Base-by-base conservation (phyloP, 2,113 vertebrate species). In the Brienomyrus longianalis region DNA sequence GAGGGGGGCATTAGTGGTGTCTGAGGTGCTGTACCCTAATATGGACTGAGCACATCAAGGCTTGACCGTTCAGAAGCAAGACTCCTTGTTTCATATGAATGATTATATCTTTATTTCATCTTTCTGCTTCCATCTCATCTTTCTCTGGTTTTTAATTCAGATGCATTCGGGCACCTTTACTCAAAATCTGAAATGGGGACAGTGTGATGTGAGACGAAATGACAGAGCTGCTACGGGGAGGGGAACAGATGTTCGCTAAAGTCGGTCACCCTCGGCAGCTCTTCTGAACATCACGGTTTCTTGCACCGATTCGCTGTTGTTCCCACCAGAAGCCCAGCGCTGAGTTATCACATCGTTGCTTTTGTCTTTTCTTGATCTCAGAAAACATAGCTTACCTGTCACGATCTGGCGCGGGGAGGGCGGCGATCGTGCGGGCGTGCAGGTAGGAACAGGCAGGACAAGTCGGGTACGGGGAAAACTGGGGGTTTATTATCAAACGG, bases 21-120 rank as follows among this genome's bases (percentile, higher is more conserved):
- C 51, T 27, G 8, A 35, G 56, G 39, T 66, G 19, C 31, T 52
- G 50, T 62, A 17, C 54, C 89, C 84, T 90, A 90, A 62, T 90
- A 90, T 86, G 89, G 89, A 66, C 50, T 39, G 45, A 70, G 59
- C 5, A 39, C 27, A 39, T 17, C 3, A 23, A 39, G 45, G 88
- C 11, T 74, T 51, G 31, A 43, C 51, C 31, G 3, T 11, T 15
- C 27, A 54, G 48, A 43, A 51, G 17, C 35, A 17, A 35, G 51
- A 87, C 74, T 50, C 70, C 27, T 27, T 51, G 50, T 35, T 54
- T 83, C 17, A 43, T 89, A 43, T 59, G 21, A n/a, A 52, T 43
- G 43, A 83, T 89, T 83, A 56, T 54, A 23, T 48, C 48, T 56
- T 52, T 35, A 3, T 52, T 31, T 35, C 7, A 50, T 88, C 21